Conservation (phyloP, 2,888 invertebrate genomes). For the Chironomus tentans region DNA sequence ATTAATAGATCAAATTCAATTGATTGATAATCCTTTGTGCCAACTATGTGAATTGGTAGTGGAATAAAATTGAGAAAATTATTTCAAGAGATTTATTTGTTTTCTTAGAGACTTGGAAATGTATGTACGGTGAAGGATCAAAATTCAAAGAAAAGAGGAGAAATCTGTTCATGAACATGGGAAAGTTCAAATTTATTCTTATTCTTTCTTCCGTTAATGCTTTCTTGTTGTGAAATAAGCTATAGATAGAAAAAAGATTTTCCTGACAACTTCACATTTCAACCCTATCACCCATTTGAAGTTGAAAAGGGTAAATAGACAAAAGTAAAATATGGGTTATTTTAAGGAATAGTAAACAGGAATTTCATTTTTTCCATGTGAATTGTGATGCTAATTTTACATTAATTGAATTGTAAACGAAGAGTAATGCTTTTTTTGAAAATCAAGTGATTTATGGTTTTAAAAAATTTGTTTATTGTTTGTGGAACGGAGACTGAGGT, state of each 20-base stretch:
- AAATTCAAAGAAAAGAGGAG: too few relatives aligned
- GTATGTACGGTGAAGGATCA: too few relatives aligned
- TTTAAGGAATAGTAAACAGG: too few relatives aligned
- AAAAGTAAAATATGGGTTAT: too few relatives aligned
- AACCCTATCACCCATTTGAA: neutral
- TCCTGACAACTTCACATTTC: slow-evolving; percentile 4
- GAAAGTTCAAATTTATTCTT: too few relatives aligned
- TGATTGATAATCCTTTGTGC: neutral
- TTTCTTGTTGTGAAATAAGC: neutral
- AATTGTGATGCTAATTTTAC: slow-evolving; percentile 24
- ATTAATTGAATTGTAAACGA: slow-evolving; percentile 24
- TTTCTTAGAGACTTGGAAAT: too few relatives aligned
- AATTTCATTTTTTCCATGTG: neutral
- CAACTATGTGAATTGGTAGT: neutral
- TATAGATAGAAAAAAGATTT: neutral
- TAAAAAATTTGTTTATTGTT: too few relatives aligned
- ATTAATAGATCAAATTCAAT: neutral
- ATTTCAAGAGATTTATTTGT: too few relatives aligned
- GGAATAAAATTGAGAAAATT: too few relatives aligned
- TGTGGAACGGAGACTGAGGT: too few relatives aligned
- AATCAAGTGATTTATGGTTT: slow-evolving; percentile 18
- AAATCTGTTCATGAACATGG: too few relatives aligned
- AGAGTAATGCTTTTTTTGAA: neutral
- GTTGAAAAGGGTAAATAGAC: neutral
- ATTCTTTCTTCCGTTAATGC: too few relatives aligned